Conservation (phyloP, 2,888 invertebrate genomes). For the Papilio demoleus region DNA sequence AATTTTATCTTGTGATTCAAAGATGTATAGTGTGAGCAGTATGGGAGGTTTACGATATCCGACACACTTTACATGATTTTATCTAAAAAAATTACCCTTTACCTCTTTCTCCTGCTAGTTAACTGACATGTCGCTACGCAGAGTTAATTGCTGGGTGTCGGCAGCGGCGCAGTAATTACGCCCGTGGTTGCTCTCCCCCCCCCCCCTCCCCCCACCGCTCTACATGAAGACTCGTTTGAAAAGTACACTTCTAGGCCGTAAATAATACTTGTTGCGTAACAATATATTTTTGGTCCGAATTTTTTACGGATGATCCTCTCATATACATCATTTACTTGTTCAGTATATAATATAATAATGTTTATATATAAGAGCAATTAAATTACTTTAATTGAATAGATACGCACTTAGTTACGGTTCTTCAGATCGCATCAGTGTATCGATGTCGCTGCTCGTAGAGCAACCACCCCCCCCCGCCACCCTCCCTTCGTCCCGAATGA, state of each 20-base stretch:
- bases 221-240: background rate
- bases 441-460: too few species aligned
- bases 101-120: background rate
- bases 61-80: background rate
- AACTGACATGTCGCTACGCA: slow-evolving; percentile 8
- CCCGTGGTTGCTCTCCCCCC: slow-evolving; percentile 1
- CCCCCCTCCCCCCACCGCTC: background rate
- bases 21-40: too few species aligned
- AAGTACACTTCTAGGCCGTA: background rate
- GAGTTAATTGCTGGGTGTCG: slow-evolving; percentile 10
- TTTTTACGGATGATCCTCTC: too few species aligned
- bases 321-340: too few species aligned
- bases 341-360: too few species aligned
- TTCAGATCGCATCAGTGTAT: slow-evolving; percentile 3
- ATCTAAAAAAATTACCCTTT: background rate
- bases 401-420: background rate
- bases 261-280: slow-evolving; percentile 4
- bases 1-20: too few species aligned
- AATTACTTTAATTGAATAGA: slow-evolving; percentile 2
- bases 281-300: too few species aligned
- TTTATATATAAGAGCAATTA: background rate
- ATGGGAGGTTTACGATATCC: too few species aligned
- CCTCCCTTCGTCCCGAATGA: too few species aligned
- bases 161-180: slow-evolving; percentile 23
- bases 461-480: too few species aligned